Base-by-base conservation (phyloP, 2,888 invertebrate species). In the Malthinus flaveolus region DNA sequence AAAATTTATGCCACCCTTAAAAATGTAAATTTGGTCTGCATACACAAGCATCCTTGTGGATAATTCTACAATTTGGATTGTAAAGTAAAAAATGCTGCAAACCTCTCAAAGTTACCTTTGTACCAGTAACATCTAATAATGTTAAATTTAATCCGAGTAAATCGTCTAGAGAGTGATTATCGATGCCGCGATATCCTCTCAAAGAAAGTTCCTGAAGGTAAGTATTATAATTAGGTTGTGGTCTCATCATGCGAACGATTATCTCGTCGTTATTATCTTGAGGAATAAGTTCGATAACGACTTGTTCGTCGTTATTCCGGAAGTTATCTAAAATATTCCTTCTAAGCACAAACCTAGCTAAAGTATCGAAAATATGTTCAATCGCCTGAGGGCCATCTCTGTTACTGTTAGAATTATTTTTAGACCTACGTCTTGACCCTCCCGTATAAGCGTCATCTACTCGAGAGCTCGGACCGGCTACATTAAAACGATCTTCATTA, bases 51-150 rank as follows among this genome's bases (percentile, higher is more conserved):
- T 64, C 62, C 34, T 72, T 69, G 59, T 77, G 78, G 13, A 82
- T 65, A 10, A 87, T 78, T 46, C 82, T 76, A 64, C 86, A 87
- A 32, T 86, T 82, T 0, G 88, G 87, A 55, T 87, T 81, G 0
- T 81, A 69, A 0, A 76, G 77, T 47, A 81, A 83, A 63, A 90
- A 91, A 0, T 78, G 75, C n/a, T 81, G 79, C 0, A 90, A 81
- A 0, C 87, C 90, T 0, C 76, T 69, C 5, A 74, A 73, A 0
- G 88, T 87, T 0, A 91, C 87, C 1, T 81, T 79, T 0, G 89
- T 89, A 0, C 85, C 84, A 0, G 85, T 85, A 1, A 92, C 83
- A 74, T 92, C 90, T 0, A 92, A 72, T 46, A 77, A 52, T 8
- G 75, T 73, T 44, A 78, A 59, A 32, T 73, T 69, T 35, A 77